Evolutionary conservation across 2,113 vertebrate genomes (phyloP).

Genomic region (Pseudorectes ferrugineus): DNA sequence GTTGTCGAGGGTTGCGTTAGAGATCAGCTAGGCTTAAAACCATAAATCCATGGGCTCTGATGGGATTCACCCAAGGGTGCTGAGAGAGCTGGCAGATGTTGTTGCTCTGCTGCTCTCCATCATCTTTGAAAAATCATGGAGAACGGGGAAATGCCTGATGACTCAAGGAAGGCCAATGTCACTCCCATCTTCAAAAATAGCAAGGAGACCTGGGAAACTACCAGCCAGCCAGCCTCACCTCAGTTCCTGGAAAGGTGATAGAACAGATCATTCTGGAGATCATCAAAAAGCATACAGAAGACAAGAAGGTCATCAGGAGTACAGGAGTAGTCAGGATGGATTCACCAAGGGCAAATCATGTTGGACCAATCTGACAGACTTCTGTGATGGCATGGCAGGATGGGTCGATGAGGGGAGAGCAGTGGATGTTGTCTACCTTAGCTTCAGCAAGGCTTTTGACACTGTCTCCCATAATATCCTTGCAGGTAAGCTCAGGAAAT

Average conservation of each 20-base stretch:
- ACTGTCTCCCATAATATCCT: background rate
- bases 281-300: background rate
- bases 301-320: background rate
- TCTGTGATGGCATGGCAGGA: background rate
- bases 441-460: background rate
- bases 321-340: background rate
- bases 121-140: background rate
- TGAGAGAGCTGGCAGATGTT: background rate
- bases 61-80: accelerated
- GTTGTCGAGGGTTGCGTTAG: accelerated
- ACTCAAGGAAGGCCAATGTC: background rate
- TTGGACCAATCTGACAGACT: background rate
- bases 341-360: background rate
- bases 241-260: background rate
- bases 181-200: background rate
- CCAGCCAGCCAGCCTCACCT: background rate
- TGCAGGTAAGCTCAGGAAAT: background rate
- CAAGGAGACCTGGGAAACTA: background rate
- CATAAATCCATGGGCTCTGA: background rate
- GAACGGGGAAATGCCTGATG: background rate
- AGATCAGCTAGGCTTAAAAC: background rate
- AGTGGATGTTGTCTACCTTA: background rate
- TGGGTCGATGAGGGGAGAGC: accelerated
- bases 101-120: background rate
- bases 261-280: background rate